phyloP scores from a whole-genome alignment of 1,140 invertebrate genomes.

The Bombus sibiricus region DNA sequence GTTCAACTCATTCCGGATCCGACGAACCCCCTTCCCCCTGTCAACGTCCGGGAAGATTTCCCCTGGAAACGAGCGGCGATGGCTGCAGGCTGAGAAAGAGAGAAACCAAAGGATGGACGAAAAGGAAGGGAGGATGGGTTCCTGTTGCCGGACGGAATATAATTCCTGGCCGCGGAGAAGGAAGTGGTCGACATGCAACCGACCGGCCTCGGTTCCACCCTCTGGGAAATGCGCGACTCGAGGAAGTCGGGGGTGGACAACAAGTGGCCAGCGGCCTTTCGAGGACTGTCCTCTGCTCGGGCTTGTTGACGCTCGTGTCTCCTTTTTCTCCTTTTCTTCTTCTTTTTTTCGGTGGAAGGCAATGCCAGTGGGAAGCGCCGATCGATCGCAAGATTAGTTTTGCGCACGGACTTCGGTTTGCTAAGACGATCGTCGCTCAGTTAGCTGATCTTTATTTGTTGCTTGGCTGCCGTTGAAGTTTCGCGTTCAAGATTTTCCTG shows the following conservation, averaged over 20 bases:
- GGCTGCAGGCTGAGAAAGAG: neutral
- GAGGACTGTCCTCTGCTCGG: constrained; percentile 17
- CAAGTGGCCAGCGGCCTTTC: constrained; percentile 53
- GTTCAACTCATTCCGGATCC: constrained; percentile 62
- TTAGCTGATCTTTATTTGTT: too few species aligned
- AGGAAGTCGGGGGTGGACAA: constrained; percentile 46
- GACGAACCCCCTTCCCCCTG: constrained; percentile 65
- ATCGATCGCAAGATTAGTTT: constrained; percentile 41
- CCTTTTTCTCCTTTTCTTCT: neutral
- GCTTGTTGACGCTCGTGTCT: constrained; percentile 35
- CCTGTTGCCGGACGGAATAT: constrained; percentile 67
- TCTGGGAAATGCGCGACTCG: constrained; percentile 39
- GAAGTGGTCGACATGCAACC: constrained; percentile 49
- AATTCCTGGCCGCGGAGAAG: constrained; percentile 53
- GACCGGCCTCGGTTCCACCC: constrained; percentile 11
- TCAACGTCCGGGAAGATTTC: constrained; percentile 65
- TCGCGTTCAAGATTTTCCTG: neutral
- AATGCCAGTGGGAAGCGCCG: neutral
- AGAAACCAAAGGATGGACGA: neutral
- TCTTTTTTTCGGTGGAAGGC: neutral
- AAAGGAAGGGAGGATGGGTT: constrained; percentile 37
- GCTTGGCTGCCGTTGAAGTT: neutral
- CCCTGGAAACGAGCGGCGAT: constrained; percentile 66
- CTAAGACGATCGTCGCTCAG: neutral
- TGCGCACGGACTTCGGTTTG: neutral